Percentiles rank a stretch among this genome's conserved stretches.
Conservation (phyloP, 2,113 vertebrate genomes). For the Acrocephalus arundinaceus region DNA sequence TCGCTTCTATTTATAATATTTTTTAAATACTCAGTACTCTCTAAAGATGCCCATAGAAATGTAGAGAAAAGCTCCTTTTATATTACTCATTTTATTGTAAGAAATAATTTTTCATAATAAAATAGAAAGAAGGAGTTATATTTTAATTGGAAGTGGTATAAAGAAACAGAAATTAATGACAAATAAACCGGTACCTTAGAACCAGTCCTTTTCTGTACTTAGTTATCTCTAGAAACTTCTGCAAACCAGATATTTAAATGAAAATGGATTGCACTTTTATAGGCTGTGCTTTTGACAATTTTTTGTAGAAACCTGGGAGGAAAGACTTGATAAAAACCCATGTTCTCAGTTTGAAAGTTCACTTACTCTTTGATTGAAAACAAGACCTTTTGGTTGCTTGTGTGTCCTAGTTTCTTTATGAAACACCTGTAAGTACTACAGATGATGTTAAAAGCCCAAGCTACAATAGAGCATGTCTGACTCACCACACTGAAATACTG, state of each 20-base stretch:
- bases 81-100: not conserved
- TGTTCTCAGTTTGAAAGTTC: not conserved
- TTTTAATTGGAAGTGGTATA: not conserved
- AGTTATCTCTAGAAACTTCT: not conserved
- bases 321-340: not conserved
- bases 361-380: not conserved
- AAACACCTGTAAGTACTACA: not conserved
- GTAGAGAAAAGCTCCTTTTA: not conserved
- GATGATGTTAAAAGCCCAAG: not conserved
- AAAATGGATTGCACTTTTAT: not conserved
- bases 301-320: not conserved
- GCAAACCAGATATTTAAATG: not conserved
- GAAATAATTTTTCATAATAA: not conserved
- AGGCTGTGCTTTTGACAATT: not conserved
- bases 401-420: not conserved
- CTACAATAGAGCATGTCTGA: not conserved
- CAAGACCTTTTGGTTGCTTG: not conserved
- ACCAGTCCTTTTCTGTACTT: not conserved
- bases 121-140: not conserved
- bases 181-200: not conserved
- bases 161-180: not conserved
- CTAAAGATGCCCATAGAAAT: not conserved
- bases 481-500: not conserved
- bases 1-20: slow-evolving; percentile 25
- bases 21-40: slow-evolving; percentile 40